Conservation (phyloP, 2,113 vertebrate species). For the Regulus satrapa region DNA sequence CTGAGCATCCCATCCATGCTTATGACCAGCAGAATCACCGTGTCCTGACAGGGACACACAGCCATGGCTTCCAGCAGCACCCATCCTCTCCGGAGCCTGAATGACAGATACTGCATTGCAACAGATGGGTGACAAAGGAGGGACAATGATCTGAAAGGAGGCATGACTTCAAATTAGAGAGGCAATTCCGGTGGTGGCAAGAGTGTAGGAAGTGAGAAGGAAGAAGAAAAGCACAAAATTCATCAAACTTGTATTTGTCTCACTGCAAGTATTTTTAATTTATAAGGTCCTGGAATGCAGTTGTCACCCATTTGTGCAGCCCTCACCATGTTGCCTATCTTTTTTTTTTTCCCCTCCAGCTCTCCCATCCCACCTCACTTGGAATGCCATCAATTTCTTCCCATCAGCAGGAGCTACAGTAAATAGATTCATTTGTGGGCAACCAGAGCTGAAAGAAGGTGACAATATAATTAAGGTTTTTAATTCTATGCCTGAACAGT, state of each 20-base stretch:
- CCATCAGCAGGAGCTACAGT: constrained; percentile 79
- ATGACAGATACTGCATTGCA: rapidly evolving
- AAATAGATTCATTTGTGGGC: constrained; percentile 83
- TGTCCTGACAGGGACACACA: rapidly evolving
- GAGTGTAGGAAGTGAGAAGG: background rate
- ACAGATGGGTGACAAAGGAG: background rate
- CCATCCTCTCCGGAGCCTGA: rapidly evolving
- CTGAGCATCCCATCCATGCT: rapidly evolving
- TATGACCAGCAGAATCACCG: background rate
- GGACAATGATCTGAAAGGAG: constrained; percentile 20
- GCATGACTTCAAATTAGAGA: constrained; percentile 9
- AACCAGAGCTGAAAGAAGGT: constrained; percentile 81
- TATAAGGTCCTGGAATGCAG: constrained; percentile 75
- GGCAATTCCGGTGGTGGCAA: background rate
- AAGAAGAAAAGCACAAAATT: constrained; percentile 61
- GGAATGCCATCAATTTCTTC: constrained; percentile 79
- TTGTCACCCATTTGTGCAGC: constrained; percentile 67
- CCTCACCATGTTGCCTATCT: constrained; percentile 49
- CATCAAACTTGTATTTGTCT: constrained; percentile 72
- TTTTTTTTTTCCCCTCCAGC: background rate
- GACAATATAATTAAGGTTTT: constrained; percentile 98
- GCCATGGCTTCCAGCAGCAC: rapidly evolving
- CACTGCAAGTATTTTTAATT: constrained; percentile 79
- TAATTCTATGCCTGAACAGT: constrained; percentile 99
- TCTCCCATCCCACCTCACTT: constrained; percentile 66